These are phyloP conservation scores for Drosophila stalkeri DNA, from an alignment of 2,888 invertebrate genomes.

Conservation along the genomic window DNA sequence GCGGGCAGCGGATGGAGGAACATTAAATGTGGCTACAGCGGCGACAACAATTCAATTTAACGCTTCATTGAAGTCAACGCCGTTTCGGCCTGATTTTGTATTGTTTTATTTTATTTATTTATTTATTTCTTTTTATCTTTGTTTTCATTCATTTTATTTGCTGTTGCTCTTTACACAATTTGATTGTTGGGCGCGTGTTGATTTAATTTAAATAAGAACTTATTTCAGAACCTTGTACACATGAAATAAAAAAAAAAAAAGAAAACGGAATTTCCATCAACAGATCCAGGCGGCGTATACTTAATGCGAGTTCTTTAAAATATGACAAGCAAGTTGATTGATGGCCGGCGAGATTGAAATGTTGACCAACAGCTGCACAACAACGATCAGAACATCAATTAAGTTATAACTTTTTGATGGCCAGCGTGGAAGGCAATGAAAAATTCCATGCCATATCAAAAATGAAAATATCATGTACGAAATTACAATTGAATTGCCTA, in stretches of 20 bases:
- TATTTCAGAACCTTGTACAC: conserved; percentile 9
- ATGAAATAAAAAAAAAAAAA: conserved; percentile 7
- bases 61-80: conserved; percentile 64
- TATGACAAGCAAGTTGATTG: conserved; percentile 38
- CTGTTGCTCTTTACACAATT: conserved; percentile 28
- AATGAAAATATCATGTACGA: conserved; percentile 51
- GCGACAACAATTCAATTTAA: conserved; percentile 78
- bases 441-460: conserved; percentile 34
- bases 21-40: conserved; percentile 59
- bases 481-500: conserved; percentile 73
- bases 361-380: conserved; percentile 38
- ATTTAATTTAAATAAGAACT: conserved; percentile 28
- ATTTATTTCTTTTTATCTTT: conserved; percentile 10
- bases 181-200: conserved; percentile 18
- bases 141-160: not conserved
- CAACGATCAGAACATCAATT: conserved; percentile 21
- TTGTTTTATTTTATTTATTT: conserved; percentile 20
- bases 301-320: conserved; percentile 22
- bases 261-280: not conserved
- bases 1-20: not conserved
- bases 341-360: conserved; percentile 44
- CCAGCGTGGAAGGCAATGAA: conserved; percentile 32
- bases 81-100: conserved; percentile 36
- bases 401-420: conserved; percentile 19
- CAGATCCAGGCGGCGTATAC: conserved; percentile 28